Evolutionary conservation across 2,888 invertebrate genomes (phyloP).

Genomic region (Cosmorhoe ocellata): DNA sequence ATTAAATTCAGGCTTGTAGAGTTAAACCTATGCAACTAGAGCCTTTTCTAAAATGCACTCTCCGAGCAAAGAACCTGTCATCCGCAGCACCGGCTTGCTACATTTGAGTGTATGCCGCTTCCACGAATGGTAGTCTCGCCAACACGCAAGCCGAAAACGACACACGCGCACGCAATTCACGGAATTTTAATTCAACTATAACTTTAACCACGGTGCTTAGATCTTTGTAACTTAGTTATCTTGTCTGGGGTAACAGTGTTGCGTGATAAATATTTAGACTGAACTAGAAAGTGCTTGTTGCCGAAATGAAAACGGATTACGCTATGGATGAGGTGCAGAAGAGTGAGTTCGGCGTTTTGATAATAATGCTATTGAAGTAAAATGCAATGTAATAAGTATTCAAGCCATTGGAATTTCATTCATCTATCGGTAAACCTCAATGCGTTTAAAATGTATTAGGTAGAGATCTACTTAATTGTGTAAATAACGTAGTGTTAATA

Average conservation of each 20-base stretch:
- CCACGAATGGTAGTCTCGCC: constrained; percentile 58
- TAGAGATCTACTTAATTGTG: too few species aligned
- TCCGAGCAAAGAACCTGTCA: constrained; percentile 49
- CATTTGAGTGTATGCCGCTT: constrained; percentile 66
- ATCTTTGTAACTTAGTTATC: constrained; percentile 33
- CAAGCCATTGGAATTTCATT: too few species aligned
- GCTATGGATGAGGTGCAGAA: constrained; percentile 80
- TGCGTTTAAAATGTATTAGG: too few species aligned
- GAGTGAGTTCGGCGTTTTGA: constrained; percentile 60
- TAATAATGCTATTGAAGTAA: neutral
- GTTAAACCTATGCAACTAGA: neutral
- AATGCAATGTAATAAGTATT: too few species aligned
- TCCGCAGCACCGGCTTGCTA: constrained; percentile 43
- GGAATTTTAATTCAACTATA: constrained; percentile 5
- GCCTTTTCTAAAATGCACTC: constrained; percentile 46
- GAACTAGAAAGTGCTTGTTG: constrained; percentile 61
- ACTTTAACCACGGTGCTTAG: constrained; percentile 48
- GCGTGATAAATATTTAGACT: constrained; percentile 48
- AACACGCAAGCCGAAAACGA: constrained; percentile 32
- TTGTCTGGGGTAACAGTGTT: constrained; percentile 56
- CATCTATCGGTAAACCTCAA: too few species aligned
- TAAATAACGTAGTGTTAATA: too few species aligned
- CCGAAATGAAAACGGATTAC: constrained; percentile 80
- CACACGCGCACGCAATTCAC: constrained; percentile 33
- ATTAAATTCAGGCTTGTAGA: too few species aligned